These are phyloP conservation scores for Syrrhaptes paradoxus DNA, from an alignment of 2,113 vertebrate species.

Conservation along the genomic window DNA sequence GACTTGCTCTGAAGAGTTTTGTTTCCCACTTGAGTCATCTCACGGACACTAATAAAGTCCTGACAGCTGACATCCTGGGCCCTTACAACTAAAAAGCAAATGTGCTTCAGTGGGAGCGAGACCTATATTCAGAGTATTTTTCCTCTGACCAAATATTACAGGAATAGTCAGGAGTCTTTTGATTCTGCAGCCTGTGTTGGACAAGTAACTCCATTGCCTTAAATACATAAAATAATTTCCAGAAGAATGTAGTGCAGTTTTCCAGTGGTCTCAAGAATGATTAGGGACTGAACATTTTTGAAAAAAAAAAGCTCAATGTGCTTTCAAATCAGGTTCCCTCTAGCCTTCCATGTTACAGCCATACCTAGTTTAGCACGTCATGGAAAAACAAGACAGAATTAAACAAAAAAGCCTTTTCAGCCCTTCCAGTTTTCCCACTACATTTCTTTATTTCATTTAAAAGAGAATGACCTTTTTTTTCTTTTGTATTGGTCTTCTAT, in stretches of 20 bases:
- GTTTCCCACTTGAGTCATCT: not conserved
- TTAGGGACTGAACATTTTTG: not conserved
- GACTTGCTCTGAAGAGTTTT: not conserved
- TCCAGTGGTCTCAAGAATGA: not conserved
- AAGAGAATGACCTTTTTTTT: conserved; percentile 7
- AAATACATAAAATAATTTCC: not conserved
- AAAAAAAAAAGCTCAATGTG: not conserved
- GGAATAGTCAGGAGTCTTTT: not conserved
- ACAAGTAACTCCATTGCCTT: not conserved
- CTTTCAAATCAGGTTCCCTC: not conserved
- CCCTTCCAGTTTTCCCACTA: conserved; percentile 19
- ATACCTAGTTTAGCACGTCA: not conserved
- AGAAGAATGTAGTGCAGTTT: not conserved
- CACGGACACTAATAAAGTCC: not conserved
- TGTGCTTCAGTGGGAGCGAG: not conserved
- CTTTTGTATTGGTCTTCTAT: conserved; percentile 12
- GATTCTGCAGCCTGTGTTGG: not conserved
- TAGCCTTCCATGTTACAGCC: not conserved
- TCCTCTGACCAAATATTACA: not conserved
- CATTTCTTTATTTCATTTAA: conserved; percentile 13
- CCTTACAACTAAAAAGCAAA: not conserved
- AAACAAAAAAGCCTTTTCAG: not conserved
- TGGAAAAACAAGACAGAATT: conserved; percentile 5
- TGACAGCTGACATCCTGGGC: not conserved
- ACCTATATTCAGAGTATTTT: not conserved